Evolutionary conservation across 2,797 vertebrate genomes (phyloP), one percentile per base, ranked within the genome.

Genomic region (Cynodonichthys magdalenae): DNA sequence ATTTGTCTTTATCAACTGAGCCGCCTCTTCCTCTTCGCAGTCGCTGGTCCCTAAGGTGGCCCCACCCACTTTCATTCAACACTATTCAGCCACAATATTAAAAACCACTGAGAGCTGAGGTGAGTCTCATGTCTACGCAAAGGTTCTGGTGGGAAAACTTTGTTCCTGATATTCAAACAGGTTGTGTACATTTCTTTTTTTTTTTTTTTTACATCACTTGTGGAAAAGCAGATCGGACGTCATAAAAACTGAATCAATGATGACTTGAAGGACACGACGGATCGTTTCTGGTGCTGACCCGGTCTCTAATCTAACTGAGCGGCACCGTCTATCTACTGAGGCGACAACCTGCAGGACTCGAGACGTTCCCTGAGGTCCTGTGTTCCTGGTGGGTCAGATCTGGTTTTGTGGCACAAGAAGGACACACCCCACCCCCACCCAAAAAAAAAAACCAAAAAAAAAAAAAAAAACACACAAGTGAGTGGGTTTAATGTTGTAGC

Each of bases 31-130:
- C 41, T 67, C 57, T 10, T 81, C 74, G 59, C 41, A 18, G 20
- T 55, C 61, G 75, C 82, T 86, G 73, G 79, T 87, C 84, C 82
- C 75, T 61, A 59, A 19, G 62, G 69, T 55, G 74, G 82, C 74
- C 65, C 24, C 24, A 15, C 41, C 82, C 39, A 81, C 66, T 47
- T 59, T 18, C n/a, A 60, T 41, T 45, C 64, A 80, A 39, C 28
- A 83, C 70, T 20, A 41, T 18, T 49, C 36, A 31, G 50, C 45
- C 57, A 60, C 50, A 42, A 48, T 46, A 53, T 53, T 54, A 68
- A 61, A 31, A 61, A 61, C 58, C 58, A 44, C 48, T 8, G 51
- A 11, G 46, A 24, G 34, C 45, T 29, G 44, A 45, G 24, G 29
- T 18, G 48, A 20, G 18, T 18, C 15, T 29, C 41, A n/a, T 41